Conservation (phyloP, 2,113 vertebrate genomes). For the Zosterops lateralis region DNA sequence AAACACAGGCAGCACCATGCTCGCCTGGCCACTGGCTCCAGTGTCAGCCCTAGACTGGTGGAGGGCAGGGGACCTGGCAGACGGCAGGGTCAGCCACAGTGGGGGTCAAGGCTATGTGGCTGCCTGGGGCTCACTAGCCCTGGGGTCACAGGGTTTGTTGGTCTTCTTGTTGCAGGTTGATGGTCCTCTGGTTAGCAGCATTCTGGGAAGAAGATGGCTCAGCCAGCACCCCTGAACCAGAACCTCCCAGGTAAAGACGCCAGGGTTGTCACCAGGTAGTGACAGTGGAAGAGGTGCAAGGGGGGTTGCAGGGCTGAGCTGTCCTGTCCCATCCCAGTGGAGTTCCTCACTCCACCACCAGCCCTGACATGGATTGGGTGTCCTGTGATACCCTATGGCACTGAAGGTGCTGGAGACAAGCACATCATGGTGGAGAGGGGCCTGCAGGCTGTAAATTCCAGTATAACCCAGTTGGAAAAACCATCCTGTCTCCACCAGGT, state of each 20-base stretch:
- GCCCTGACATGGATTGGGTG: not conserved
- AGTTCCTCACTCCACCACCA: not conserved
- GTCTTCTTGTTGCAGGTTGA: not conserved
- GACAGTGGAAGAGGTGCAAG: fast-evolving
- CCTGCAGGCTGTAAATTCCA: not conserved
- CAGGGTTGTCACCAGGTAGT: fast-evolving
- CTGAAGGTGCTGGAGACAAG: fast-evolving
- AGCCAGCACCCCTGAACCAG: constrained; percentile 82
- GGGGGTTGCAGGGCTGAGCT: not conserved
- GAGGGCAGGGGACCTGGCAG: not conserved
- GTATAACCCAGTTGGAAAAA: not conserved
- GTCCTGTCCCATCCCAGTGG: fast-evolving
- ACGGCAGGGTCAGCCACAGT: fast-evolving
- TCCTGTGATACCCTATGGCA: not conserved
- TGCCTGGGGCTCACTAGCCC: fast-evolving
- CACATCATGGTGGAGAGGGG: fast-evolving
- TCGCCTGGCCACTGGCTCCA: fast-evolving
- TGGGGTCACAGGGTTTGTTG: fast-evolving
- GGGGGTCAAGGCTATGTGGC: not conserved
- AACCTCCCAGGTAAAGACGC: constrained; percentile 82
- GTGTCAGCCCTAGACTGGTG: not conserved
- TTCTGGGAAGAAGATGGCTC: constrained; percentile 76
- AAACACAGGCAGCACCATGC: not conserved
- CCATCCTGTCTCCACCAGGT: not conserved
- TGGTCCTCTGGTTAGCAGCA: not conserved